Conservation (phyloP, 2,113 vertebrate genomes). For the Girardinichthys multiradiatus region DNA sequence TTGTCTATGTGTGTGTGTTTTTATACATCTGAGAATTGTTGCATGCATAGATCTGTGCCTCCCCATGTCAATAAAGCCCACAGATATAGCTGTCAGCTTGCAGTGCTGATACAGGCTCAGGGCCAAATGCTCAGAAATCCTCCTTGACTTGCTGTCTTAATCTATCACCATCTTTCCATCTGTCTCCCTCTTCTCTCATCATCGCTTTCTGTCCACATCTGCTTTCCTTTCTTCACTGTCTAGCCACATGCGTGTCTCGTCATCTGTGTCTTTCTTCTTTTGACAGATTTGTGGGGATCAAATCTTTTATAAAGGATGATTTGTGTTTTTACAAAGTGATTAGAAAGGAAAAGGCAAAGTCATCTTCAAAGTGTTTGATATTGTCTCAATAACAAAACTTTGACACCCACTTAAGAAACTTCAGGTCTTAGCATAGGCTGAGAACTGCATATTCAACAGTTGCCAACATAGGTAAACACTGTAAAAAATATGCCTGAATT, state of each 20-base stretch:
- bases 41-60: constrained; percentile 41
- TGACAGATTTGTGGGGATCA: constrained; percentile 2
- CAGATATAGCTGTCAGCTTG: constrained; percentile 77
- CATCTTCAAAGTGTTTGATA: constrained; percentile 12
- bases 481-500: too few relatives aligned
- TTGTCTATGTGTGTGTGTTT: constrained; percentile 13
- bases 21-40: constrained; percentile 21
- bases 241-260: constrained; percentile 50
- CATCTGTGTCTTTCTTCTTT: constrained; percentile 32
- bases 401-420: too few relatives aligned
- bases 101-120: constrained; percentile 72
- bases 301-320: constrained; percentile 4
- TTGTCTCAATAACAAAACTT: not conserved
- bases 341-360: not conserved
- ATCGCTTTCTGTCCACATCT: constrained; percentile 34
- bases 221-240: constrained; percentile 21
- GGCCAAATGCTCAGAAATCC: constrained; percentile 72
- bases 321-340: constrained; percentile 13
- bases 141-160: constrained; percentile 63
- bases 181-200: constrained; percentile 48
- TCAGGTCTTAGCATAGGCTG: too few relatives aligned
- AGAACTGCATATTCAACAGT: too few relatives aligned
- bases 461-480: too few relatives aligned
- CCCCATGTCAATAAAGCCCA: constrained; percentile 76
- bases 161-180: constrained; percentile 67